Conservation (phyloP, 2,797 vertebrate genomes). For the Erpetoichthys calabaricus region DNA sequence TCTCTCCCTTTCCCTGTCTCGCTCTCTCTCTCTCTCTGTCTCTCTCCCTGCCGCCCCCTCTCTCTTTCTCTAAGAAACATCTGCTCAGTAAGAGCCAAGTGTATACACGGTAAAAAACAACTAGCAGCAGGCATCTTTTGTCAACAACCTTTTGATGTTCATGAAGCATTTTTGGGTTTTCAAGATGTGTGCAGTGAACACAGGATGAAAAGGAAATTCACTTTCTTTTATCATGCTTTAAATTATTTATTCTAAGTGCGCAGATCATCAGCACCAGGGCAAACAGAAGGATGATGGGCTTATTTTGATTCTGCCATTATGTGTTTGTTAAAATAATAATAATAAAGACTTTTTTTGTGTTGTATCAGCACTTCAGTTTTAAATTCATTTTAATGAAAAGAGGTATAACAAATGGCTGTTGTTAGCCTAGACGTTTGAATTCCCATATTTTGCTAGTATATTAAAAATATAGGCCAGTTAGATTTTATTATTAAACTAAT, state of each 20-base stretch:
- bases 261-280: conserved; percentile 50
- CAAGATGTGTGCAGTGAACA: conserved; percentile 22
- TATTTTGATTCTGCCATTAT: conserved; percentile 43
- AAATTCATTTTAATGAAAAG: too few species aligned
- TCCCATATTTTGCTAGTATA: too few species aligned
- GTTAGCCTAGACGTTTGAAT: too few species aligned
- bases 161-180: conserved; percentile 9
- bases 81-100: conserved; percentile 26
- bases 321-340: background rate
- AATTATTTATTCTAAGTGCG: conserved; percentile 36
- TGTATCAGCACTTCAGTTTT: background rate
- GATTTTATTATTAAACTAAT: too few species aligned
- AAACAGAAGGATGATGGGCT: conserved; percentile 38
- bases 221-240: conserved; percentile 41
- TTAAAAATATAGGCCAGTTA: too few species aligned
- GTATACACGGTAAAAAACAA: conserved; percentile 21
- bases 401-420: too few species aligned
- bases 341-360: too few species aligned
- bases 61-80: conserved; percentile 19
- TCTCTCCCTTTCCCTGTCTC: conserved; percentile 34
- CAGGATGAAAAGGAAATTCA: conserved; percentile 25
- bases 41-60: conserved; percentile 10
- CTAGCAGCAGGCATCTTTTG: conserved; percentile 31
- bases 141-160: conserved; percentile 35
- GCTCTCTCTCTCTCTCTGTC: conserved; percentile 27